Conservation (phyloP, 2,888 invertebrate species). For the Steromphala cineraria region DNA sequence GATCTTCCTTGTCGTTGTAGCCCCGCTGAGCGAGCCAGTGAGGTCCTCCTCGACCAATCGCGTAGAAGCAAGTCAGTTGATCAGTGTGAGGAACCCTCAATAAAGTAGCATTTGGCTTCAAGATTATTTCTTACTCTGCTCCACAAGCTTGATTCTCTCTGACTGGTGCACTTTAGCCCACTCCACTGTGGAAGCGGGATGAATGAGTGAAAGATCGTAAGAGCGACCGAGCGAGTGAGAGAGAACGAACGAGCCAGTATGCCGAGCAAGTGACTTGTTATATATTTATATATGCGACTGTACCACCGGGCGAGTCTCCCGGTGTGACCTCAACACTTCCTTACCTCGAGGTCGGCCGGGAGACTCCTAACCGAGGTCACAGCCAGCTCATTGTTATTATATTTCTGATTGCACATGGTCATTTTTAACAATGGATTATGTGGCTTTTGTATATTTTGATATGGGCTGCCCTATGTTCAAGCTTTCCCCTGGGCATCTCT, state of each 20-base stretch:
- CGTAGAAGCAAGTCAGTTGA: not conserved
- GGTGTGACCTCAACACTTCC: not conserved
- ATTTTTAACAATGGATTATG: slow-evolving; percentile 5
- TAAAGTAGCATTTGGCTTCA: slow-evolving; percentile 32
- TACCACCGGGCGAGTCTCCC: not conserved
- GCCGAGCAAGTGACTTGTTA: slow-evolving; percentile 3
- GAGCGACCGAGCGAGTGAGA: slow-evolving; percentile 7
- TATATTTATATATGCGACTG: slow-evolving; percentile 14
- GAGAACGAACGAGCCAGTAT: not conserved
- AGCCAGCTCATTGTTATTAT: not conserved
- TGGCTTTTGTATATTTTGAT: slow-evolving; percentile 21
- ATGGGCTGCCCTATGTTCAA: slow-evolving; percentile 19
- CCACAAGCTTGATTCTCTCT: slow-evolving; percentile 20
- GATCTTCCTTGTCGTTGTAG: not conserved
- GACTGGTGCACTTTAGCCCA: not conserved
- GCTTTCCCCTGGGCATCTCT: slow-evolving; percentile 13
- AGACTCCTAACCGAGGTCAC: not conserved
- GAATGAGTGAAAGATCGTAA: slow-evolving; percentile 10
- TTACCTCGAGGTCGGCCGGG: not conserved
- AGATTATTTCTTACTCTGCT: slow-evolving; percentile 35
- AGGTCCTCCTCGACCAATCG: not conserved
- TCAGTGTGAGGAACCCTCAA: not conserved
- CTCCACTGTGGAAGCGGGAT: slow-evolving; percentile 14
- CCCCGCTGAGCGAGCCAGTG: not conserved
- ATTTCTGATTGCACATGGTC: slow-evolving; percentile 16